A percentile compares a stretch with the other conserved stretches of the same genome.
phyloP scores from a whole-genome alignment of 2,797 vertebrate species.

The Enteromius argenteus region DNA sequence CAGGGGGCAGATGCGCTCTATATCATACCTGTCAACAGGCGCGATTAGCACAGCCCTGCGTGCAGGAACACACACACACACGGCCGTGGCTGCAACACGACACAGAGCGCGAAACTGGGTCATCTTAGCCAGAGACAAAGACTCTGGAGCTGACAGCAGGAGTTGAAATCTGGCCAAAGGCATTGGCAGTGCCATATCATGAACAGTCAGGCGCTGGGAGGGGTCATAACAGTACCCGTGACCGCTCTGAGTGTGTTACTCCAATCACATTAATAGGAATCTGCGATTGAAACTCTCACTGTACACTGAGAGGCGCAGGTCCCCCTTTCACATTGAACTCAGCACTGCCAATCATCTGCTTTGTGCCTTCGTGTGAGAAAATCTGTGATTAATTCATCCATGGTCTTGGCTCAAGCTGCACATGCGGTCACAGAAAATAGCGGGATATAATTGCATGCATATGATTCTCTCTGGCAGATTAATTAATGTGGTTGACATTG shows the following conservation, averaged over 20 bases:
- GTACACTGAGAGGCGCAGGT: not conserved
- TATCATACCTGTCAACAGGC: constrained; percentile 58
- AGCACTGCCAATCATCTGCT: not conserved
- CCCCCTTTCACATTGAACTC: constrained; percentile 17
- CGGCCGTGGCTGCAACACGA: constrained; percentile 42
- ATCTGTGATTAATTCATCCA: constrained; percentile 39
- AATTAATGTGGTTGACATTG: constrained; percentile 30
- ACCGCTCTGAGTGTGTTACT: too few species aligned
- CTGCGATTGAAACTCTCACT: constrained; percentile 14
- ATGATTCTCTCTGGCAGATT: constrained; percentile 40
- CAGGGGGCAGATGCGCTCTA: constrained; percentile 49
- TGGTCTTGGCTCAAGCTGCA: constrained; percentile 33
- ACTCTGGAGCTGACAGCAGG: constrained; percentile 32
- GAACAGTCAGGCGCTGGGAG: constrained; percentile 13
- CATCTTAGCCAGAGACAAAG: constrained; percentile 50
- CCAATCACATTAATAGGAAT: constrained; percentile 21
- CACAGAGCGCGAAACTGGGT: constrained; percentile 41
- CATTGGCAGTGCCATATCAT: constrained; percentile 37
- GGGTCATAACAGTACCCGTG: constrained; percentile 17
- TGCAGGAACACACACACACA: constrained; percentile 28
- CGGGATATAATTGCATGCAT: constrained; percentile 33
- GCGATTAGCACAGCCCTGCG: constrained; percentile 46
- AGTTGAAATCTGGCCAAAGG: constrained; percentile 33
- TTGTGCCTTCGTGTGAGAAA: constrained; percentile 14
- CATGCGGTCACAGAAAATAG: constrained; percentile 30